These are phyloP conservation scores for Drosophila gaucha DNA, from an alignment of 2,888 invertebrate species.

Conservation along the genomic window DNA sequence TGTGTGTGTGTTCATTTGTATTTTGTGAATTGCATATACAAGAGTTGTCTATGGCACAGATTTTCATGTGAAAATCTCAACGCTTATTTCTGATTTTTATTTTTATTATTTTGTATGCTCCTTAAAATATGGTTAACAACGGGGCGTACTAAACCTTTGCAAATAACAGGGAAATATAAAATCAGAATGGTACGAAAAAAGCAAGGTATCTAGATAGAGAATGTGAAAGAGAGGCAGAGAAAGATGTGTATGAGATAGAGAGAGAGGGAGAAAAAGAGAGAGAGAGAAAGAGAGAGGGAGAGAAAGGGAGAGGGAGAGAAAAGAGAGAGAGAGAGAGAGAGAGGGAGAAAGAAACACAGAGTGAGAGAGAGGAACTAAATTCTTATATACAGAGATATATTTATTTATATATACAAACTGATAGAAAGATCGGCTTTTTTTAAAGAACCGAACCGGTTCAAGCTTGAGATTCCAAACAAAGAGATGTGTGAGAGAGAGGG, in stretches of 20 bases:
- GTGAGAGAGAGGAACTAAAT: neutral
- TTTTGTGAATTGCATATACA: slow-evolving; percentile 40
- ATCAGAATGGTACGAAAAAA: neutral
- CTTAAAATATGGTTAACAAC: neutral
- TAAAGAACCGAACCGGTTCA: too few species aligned
- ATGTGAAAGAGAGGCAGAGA: neutral
- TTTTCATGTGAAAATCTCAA: slow-evolving; percentile 53
- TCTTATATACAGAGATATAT: too few species aligned
- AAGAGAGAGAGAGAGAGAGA: neutral
- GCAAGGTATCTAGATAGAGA: neutral
- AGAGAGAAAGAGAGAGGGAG: neutral
- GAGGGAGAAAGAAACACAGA: neutral
- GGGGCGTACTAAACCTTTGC: neutral
- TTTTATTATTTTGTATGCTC: slow-evolving; percentile 6
- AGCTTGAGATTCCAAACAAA: neutral
- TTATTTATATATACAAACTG: too few species aligned
- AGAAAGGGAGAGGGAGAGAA: neutral
- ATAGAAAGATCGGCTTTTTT: too few species aligned
- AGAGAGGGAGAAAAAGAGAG: neutral
- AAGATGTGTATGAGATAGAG: neutral
- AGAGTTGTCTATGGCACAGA: slow-evolving; percentile 60
- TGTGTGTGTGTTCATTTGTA: slow-evolving; percentile 23
- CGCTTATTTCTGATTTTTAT: slow-evolving; percentile 25
- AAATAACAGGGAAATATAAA: neutral
- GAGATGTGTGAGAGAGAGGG: neutral